These are phyloP conservation scores for Betta splendens DNA, from an alignment of 2,797 vertebrate genomes.

Conservation along the genomic window DNA sequence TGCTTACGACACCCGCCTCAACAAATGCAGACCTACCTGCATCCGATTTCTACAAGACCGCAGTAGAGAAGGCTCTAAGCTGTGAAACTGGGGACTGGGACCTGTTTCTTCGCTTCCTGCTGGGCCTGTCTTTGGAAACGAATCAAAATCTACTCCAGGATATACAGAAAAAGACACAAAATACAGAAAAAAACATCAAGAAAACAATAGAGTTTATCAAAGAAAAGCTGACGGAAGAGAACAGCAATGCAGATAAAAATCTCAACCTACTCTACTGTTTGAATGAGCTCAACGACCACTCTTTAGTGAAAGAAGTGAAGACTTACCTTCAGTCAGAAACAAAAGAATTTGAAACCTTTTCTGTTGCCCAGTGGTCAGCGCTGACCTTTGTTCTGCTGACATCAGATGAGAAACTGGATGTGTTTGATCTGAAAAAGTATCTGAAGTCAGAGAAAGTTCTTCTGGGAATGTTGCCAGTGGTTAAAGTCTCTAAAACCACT, in stretches of 20 bases:
- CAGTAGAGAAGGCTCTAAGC: slow-evolving; percentile 46
- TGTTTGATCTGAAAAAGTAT: slow-evolving; percentile 63
- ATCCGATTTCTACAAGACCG: slow-evolving; percentile 32
- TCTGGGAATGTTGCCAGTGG: slow-evolving; percentile 56
- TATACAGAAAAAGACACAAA: slow-evolving; percentile 20
- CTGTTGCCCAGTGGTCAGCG: slow-evolving; percentile 48
- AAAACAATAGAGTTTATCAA: slow-evolving; percentile 50
- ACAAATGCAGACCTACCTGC: too few relatives aligned
- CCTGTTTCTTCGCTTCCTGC: slow-evolving; percentile 59
- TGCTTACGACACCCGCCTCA: not conserved
- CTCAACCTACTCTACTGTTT: slow-evolving; percentile 57
- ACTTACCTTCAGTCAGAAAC: slow-evolving; percentile 17
- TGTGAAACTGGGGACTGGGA: slow-evolving; percentile 52
- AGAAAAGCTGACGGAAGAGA: slow-evolving; percentile 4
- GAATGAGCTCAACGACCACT: slow-evolving; percentile 58
- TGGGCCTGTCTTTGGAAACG: slow-evolving; percentile 50
- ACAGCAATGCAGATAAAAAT: slow-evolving; percentile 30
- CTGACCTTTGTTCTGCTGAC: slow-evolving; percentile 56
- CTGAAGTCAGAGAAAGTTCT: slow-evolving; percentile 55
- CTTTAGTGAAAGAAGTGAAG: slow-evolving; percentile 49
- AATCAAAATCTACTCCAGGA: slow-evolving; percentile 36
- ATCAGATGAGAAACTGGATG: slow-evolving; percentile 35
- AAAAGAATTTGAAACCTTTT: slow-evolving; percentile 22
- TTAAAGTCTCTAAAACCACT: slow-evolving; percentile 45
- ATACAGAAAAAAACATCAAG: not conserved